Conservation (phyloP, 2,888 invertebrate genomes). For the Agriopis aurantiaria region DNA sequence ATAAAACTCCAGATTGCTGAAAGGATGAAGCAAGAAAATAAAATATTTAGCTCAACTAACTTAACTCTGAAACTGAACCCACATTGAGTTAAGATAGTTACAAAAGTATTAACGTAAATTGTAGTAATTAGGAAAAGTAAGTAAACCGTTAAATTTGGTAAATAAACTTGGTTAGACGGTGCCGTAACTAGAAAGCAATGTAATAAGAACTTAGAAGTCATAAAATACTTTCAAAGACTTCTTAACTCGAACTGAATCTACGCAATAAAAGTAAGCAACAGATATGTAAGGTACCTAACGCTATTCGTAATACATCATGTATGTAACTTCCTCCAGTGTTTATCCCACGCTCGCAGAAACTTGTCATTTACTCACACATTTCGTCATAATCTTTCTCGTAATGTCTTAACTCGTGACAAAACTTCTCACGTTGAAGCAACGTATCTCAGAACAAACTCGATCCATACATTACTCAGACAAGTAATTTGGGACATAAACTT, state of each 20-base stretch:
- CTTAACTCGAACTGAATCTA: conserved; percentile 9
- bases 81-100: conserved; percentile 11
- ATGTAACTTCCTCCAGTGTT: conserved; percentile 23
- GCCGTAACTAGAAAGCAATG: conserved; percentile 9
- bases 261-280: conserved; percentile 14
- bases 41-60: conserved; percentile 28
- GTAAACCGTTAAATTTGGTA: conserved; percentile 21
- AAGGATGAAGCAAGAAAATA: conserved; percentile 20
- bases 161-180: conserved; percentile 7
- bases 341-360: conserved; percentile 29
- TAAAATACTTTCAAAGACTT: conserved; percentile 21
- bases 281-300: conserved; percentile 13
- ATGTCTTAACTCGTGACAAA: conserved; percentile 38
- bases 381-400: conserved; percentile 37
- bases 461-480: conserved; percentile 49
- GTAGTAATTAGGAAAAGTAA: conserved; percentile 18
- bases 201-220: conserved; percentile 25
- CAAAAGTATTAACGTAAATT: conserved; percentile 10
- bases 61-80: conserved; percentile 13
- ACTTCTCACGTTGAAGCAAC: conserved; percentile 39
- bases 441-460: conserved; percentile 31
- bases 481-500: conserved; percentile 68
- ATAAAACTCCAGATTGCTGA: conserved; percentile 25
- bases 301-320: conserved; percentile 21
- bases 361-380: conserved; percentile 37